Conservation (phyloP, 2,113 vertebrate species). For the Antechinus stuartii region DNA sequence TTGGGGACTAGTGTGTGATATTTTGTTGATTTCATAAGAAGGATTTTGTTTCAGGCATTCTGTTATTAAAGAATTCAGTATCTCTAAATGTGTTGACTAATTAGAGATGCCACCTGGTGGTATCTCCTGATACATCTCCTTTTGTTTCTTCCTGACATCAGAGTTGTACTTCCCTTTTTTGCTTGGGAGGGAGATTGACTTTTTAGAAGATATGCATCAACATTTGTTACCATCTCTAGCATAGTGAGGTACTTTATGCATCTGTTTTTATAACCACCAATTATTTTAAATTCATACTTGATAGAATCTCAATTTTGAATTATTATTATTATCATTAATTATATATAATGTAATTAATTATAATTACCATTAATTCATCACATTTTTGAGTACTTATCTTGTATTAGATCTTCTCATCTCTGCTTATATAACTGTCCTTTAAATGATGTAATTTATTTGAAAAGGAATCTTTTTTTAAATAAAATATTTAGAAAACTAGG, state of each 20-base stretch:
- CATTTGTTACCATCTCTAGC: constrained; percentile 16
- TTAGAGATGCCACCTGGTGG: constrained; percentile 78
- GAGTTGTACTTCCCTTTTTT: not conserved
- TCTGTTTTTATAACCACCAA: constrained; percentile 40
- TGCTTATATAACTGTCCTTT: constrained; percentile 10
- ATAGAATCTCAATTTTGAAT: not conserved
- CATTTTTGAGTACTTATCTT: not conserved
- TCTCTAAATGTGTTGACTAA: constrained; percentile 11
- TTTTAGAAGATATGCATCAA: not conserved
- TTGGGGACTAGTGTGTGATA: constrained; percentile 9
- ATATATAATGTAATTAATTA: no score
- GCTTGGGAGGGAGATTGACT: not conserved
- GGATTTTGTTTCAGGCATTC: not conserved
- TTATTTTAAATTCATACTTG: not conserved
- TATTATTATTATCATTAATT: no score
- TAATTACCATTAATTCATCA: not conserved
- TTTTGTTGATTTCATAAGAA: constrained; percentile 37
- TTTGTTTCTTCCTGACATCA: constrained; percentile 4
- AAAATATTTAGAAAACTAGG: not conserved
- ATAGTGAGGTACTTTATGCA: not conserved
- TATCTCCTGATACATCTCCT: not conserved
- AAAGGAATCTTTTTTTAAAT: not conserved
- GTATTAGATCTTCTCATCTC: not conserved
- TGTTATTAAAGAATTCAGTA: not conserved
- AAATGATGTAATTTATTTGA: not conserved